These are phyloP conservation scores for Rhinoraja longicauda DNA, from an alignment of 2,797 vertebrate species.

Conservation along the genomic window DNA sequence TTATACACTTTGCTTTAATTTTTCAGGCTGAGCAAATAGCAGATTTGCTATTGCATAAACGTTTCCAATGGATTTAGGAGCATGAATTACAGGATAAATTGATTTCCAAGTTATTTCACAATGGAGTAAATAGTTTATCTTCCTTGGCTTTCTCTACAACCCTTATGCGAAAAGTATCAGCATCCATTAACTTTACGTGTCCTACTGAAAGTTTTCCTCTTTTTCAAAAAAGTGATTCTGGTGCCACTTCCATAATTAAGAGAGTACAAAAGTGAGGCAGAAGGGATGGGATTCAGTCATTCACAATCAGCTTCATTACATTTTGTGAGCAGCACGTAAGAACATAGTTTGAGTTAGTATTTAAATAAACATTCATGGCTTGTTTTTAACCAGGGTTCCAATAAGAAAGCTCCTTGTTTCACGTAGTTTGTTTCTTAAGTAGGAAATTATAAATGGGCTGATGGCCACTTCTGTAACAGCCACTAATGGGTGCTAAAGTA, in stretches of 20 bases:
- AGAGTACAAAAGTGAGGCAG: neutral
- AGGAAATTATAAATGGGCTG: neutral
- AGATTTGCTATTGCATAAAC: too few species aligned
- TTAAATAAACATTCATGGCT: neutral
- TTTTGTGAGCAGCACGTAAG: neutral
- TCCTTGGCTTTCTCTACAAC: neutral
- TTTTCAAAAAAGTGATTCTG: neutral
- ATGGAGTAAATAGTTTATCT: neutral
- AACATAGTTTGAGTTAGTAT: neutral
- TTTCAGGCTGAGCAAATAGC: too few species aligned
- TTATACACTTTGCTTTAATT: too few species aligned
- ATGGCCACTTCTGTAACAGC: neutral
- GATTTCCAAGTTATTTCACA: neutral
- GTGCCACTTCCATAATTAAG: neutral
- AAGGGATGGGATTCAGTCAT: neutral
- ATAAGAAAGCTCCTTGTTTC: neutral
- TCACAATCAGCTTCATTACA: neutral
- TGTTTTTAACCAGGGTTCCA: neutral
- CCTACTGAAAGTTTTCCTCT: neutral
- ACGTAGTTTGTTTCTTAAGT: neutral
- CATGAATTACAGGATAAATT: too few species aligned
- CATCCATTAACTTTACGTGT: neutral
- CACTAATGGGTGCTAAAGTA: neutral
- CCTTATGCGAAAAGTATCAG: neutral
- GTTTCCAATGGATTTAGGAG: too few species aligned